phyloP scores from a whole-genome alignment of 2,113 vertebrate genomes.

The Solenodon paradoxus region DNA sequence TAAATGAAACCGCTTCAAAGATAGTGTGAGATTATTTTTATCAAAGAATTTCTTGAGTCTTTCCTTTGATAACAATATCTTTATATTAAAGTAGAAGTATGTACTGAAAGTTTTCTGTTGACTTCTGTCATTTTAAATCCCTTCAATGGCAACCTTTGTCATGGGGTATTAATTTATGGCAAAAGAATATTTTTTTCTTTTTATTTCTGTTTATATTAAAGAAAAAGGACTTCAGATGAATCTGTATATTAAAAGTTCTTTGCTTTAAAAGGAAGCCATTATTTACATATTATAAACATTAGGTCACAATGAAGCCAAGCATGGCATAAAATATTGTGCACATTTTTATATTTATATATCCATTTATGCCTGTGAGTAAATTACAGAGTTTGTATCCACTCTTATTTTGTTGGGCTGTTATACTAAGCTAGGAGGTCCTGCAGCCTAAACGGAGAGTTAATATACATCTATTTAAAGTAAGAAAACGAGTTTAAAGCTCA shows the following conservation, averaged over 20 bases:
- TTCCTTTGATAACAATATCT: conserved; percentile 89
- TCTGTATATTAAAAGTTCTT: conserved; percentile 77
- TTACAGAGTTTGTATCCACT: conserved; percentile 71
- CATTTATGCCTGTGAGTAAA: conserved; percentile 73
- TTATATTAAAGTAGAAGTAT: conserved; percentile 87
- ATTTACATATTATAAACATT: conserved; percentile 78
- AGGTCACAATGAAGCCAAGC: conserved; percentile 74
- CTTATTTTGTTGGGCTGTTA: conserved; percentile 70
- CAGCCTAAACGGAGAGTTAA: conserved; percentile 52
- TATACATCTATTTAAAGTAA: conserved; percentile 63
- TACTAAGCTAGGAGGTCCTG: conserved; percentile 61
- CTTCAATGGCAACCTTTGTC: conserved; percentile 82
- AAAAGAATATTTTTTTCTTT: conserved; percentile 77
- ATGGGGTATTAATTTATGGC: conserved; percentile 80
- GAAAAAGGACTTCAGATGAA: conserved; percentile 68
- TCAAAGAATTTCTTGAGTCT: conserved; percentile 89
- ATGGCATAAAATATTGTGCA: conserved; percentile 70
- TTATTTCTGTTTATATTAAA: conserved; percentile 78
- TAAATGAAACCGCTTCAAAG: conserved; percentile 94
- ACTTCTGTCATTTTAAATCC: conserved; percentile 85
- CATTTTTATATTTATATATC: conserved; percentile 72
- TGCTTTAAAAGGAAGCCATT: conserved; percentile 68
- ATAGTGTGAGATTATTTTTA: conserved; percentile 94
- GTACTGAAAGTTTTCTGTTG: conserved; percentile 85
- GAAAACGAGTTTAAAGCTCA: conserved; percentile 60